phyloP scores from a whole-genome alignment of 2,797 vertebrate genomes.

The Cetoscarus ocellatus region DNA sequence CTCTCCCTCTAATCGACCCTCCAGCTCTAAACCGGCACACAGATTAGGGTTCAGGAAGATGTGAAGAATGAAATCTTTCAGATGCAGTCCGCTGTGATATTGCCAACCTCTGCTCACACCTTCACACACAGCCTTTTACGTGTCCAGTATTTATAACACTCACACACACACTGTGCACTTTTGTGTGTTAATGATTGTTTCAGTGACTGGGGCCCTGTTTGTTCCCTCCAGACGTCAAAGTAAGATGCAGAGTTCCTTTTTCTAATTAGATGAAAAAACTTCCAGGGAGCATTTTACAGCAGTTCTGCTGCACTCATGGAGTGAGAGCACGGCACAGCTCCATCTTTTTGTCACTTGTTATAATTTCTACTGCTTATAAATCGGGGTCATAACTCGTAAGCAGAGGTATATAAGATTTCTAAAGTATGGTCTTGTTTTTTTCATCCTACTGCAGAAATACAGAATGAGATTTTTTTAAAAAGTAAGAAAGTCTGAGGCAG shows the following conservation, averaged over 20 bases:
- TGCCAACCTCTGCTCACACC: conserved; percentile 40
- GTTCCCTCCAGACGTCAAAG: conserved; percentile 8
- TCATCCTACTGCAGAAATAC: conserved; percentile 4
- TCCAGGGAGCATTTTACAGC: conserved; percentile 30
- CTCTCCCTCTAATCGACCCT: conserved; percentile 27
- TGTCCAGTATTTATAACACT: conserved; percentile 32
- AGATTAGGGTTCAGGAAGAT: conserved; percentile 50
- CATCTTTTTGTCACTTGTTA: conserved; percentile 44
- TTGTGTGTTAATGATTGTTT: conserved; percentile 29
- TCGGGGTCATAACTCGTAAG: conserved; percentile 35
- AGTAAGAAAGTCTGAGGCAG: not conserved
- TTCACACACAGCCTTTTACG: conserved; percentile 33
- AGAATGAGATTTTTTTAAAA: too few species aligned
- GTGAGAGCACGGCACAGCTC: conserved; percentile 17
- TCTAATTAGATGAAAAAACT: conserved; percentile 62
- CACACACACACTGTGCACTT: conserved; percentile 1
- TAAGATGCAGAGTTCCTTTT: conserved; percentile 36
- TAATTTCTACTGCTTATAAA: conserved; percentile 47
- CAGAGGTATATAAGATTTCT: conserved; percentile 47
- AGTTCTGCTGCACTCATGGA: conserved; percentile 17
- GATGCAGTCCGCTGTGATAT: conserved; percentile 64
- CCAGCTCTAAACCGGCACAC: conserved; percentile 15
- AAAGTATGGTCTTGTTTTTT: conserved; percentile 30
- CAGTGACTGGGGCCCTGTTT: conserved; percentile 6
- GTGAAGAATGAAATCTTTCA: conserved; percentile 67